Percentiles rank a stretch among this genome's conserved stretches.
phyloP scores from a whole-genome alignment of 1,140 invertebrate species.

The Trichomalopsis sarcophagae region DNA sequence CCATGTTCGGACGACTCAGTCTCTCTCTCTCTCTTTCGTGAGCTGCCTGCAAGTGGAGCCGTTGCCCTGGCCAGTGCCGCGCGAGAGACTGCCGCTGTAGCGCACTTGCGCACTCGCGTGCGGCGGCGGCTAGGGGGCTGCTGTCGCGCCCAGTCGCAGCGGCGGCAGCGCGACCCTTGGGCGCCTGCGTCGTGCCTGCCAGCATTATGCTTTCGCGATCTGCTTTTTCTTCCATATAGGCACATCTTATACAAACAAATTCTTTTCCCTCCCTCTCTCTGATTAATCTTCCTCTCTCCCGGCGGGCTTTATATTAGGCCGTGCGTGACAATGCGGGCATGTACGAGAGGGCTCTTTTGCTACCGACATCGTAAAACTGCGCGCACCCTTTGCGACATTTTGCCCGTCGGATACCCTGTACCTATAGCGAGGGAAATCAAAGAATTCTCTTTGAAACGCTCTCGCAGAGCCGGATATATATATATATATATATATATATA shows the following conservation, averaged over 20 bases:
- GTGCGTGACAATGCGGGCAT: too few species aligned
- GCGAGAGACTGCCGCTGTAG: neutral
- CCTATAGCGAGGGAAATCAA: too few species aligned
- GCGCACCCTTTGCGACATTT: too few species aligned
- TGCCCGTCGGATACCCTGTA: too few species aligned
- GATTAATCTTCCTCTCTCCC: neutral
- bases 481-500: too few species aligned
- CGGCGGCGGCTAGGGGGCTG: neutral
- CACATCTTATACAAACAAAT: too few species aligned
- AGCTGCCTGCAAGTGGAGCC: neutral
- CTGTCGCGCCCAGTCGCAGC: neutral
- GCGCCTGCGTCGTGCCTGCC: neutral
- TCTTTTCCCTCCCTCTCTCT: neutral
- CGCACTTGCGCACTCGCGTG: constrained; percentile 6
- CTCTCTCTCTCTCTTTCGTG: neutral
- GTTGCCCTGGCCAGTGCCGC: neutral
- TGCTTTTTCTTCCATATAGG: neutral
- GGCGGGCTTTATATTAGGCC: neutral
- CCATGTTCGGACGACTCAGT: neutral
- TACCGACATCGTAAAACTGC: too few species aligned
- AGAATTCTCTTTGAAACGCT: neutral
- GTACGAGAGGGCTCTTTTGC: too few species aligned
- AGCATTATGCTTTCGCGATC: neutral
- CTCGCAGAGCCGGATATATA: too few species aligned
- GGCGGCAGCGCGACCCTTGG: neutral